A percentile compares a stretch with the other conserved stretches of the same genome.
Evolutionary conservation across 2,113 vertebrate genomes (phyloP).

Genomic region (Narcine bancroftii): DNA sequence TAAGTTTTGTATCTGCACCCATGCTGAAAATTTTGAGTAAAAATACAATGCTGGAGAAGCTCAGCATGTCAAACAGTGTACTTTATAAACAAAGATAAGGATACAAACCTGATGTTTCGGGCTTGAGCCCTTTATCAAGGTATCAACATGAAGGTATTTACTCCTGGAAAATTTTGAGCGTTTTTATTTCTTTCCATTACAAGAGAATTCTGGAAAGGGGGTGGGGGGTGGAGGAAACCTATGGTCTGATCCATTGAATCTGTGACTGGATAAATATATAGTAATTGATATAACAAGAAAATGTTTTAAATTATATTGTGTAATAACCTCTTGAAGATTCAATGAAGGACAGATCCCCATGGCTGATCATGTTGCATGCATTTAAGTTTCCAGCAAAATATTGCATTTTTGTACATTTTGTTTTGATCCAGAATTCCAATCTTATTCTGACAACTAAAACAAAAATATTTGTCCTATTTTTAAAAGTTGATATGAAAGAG

Average conservation of each 20-base stretch:
- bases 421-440: not conserved
- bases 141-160: no score
- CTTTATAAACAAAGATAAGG: no score
- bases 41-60: no score
- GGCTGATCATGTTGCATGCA: not conserved
- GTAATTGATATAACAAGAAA: not conserved
- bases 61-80: no score
- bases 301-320: not conserved
- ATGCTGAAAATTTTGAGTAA: no score
- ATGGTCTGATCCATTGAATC: not conserved
- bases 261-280: not conserved
- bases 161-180: not conserved
- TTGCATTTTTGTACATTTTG: not conserved
- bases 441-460: no score
- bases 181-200: not conserved
- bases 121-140: no score
- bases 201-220: not conserved
- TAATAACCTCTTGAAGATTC: not conserved
- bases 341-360: not conserved
- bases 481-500: no score
- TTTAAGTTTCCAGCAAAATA: not conserved
- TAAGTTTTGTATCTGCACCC: not conserved
- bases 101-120: no score
- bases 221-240: not conserved
- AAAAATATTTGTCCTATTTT: no score